A percentile compares a stretch with the other conserved stretches of the same genome.
These are phyloP conservation scores for Tachycineta bicolor DNA, from an alignment of 2,113 vertebrate species.

Conservation along the genomic window DNA sequence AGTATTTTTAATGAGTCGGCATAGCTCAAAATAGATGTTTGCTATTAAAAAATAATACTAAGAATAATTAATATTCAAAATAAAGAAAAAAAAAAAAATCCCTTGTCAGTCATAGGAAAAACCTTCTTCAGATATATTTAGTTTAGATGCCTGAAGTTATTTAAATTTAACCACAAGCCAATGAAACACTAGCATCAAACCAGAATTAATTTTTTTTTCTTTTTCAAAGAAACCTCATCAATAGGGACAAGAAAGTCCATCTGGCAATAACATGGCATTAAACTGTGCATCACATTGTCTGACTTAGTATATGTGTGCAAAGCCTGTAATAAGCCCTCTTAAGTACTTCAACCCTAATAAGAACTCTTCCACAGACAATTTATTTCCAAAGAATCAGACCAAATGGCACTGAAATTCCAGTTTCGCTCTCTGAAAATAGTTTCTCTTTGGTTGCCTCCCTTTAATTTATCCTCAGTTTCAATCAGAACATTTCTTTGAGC, in stretches of 20 bases:
- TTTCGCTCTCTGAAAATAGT: constrained; percentile 7
- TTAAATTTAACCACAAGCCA: background rate
- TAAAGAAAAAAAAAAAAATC: background rate
- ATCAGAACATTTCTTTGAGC: constrained; percentile 13
- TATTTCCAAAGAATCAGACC: constrained; percentile 25
- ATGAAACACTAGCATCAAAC: background rate
- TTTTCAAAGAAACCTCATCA: background rate
- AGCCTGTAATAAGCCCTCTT: background rate
- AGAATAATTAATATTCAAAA: background rate
- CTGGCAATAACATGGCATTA: background rate
- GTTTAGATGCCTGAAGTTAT: background rate
- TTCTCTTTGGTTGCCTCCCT: constrained; percentile 45
- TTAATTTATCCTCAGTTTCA: constrained; percentile 53
- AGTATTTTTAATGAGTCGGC: background rate
- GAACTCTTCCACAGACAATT: background rate
- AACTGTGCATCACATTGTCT: background rate
- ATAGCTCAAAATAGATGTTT: background rate
- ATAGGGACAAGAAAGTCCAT: background rate
- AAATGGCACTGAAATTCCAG: background rate
- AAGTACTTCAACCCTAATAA: background rate
- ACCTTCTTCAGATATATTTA: background rate
- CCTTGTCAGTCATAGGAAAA: background rate
- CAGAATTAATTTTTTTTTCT: background rate
- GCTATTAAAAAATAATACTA: background rate
- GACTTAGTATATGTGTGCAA: background rate